Evolutionary conservation across 2,888 invertebrate genomes (phyloP), one percentile per base, ranked within the genome.

Genomic region (Galerucella calmariensis): DNA sequence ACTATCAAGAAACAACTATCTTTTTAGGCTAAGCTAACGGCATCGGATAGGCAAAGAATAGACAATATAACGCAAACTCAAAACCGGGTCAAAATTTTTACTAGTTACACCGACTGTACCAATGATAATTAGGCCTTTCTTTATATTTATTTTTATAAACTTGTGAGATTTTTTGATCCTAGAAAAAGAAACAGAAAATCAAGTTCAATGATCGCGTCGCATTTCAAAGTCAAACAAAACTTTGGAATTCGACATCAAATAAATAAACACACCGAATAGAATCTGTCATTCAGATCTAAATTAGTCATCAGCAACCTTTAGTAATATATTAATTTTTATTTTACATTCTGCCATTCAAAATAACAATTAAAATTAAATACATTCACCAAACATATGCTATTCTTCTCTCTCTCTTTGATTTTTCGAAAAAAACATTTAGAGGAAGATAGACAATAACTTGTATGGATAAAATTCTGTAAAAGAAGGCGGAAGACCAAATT

Each of bases 131-230:
- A 83, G 85, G 85, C 86, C 86, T 87, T 87, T 87, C 86, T 87
- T 87, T 86, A 86, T 87, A 86, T 86, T 86, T 87, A 87, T 86
- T 87, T 87, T 87, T 86, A 87, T 84, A 86, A 86, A 86, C 86
- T 86, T 85, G 84, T 82, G 84, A 84, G 84, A 85, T 85, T 86
- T 86, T 85, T 84, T 83, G 83, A 79, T 79, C 83, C 80, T 82
- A 84, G 83, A 84, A 84, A 85, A 86, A 85, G 85, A 86, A 86
- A 85, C 82, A 84, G 86, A 86, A 87, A 87, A 73, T 73, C 82
- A 84, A 84, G 86, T 86, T 86, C 86, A 86, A 85, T 81, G 86
- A 83, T 84, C 86, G 84, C 80, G 69, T 76, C 73, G 63, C 65
- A 53, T 75, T 51, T 73, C 69, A 63, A 68, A 73, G 72, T 67